phyloP scores from a whole-genome alignment of 1,140 invertebrate species.

The Plodia interpunctella region DNA sequence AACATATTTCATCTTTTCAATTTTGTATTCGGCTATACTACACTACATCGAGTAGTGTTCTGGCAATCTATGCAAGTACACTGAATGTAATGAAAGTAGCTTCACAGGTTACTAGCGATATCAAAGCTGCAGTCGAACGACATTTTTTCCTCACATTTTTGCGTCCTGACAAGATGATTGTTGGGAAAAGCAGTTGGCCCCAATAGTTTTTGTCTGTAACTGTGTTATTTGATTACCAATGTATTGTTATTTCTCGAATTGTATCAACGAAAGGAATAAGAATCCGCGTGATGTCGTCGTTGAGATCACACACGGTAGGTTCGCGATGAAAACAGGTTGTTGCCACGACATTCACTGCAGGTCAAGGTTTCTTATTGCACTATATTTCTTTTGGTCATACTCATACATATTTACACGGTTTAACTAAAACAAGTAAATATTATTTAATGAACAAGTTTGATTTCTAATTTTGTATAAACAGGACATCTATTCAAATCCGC shows the following conservation, averaged over 20 bases:
- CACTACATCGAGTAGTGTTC: no score
- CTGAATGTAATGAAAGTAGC: constrained; percentile 19
- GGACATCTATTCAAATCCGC: no score
- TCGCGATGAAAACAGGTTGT: constrained; percentile 42
- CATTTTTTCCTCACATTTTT: constrained; percentile 29
- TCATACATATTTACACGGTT: neutral
- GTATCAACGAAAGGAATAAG: neutral
- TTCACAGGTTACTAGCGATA: constrained; percentile 12
- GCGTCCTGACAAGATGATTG: constrained; percentile 22
- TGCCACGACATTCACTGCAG: constrained; percentile 40
- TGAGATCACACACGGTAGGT: neutral
- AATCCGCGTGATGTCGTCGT: neutral
- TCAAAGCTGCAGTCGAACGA: neutral
- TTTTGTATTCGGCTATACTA: no score
- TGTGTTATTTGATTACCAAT: constrained; percentile 10
- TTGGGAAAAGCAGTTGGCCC: constrained; percentile 37
- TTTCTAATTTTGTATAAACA: no score
- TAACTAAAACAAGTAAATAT: no score
- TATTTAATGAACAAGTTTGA: neutral
- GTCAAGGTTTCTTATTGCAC: constrained; percentile 38
- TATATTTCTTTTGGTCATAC: constrained; percentile 18
- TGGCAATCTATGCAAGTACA: neutral
- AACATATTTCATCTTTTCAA: no score
- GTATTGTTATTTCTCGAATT: neutral
- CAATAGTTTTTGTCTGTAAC: constrained; percentile 28